Evolutionary conservation across 1,140 invertebrate genomes (phyloP).

Genomic region (Dendrolimus kikuchii): DNA sequence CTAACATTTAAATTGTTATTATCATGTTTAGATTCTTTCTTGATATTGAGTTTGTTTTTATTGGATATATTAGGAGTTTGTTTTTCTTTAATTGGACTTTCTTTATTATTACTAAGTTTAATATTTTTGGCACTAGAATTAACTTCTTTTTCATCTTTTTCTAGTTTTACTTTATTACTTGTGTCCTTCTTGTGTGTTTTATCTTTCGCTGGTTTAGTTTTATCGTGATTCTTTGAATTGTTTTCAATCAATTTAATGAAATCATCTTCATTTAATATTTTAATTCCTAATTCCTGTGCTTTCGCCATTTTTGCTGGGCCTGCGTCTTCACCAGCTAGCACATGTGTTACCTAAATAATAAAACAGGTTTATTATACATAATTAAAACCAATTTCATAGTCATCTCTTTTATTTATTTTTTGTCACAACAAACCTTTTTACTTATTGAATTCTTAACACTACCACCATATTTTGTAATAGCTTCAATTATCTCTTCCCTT

Average conservation of each 20-base stretch:
- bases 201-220: slow-evolving; percentile 10
- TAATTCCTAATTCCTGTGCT: slow-evolving; percentile 79
- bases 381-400: too few relatives aligned
- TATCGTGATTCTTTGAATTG: slow-evolving; percentile 3
- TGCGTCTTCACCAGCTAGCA: slow-evolving; percentile 88
- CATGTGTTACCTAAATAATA: slow-evolving; percentile 79
- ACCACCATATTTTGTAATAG: slow-evolving; percentile 88
- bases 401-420: too few relatives aligned
- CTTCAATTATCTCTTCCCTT: slow-evolving; percentile 81
- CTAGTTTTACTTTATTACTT: slow-evolving; percentile 9
- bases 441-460: slow-evolving; percentile 82
- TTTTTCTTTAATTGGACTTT: slow-evolving; percentile 14
- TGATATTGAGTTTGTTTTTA: slow-evolving; percentile 6
- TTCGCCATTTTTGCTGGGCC: slow-evolving; percentile 89
- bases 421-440: slow-evolving; percentile 71
- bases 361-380: background rate
- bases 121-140: too few relatives aligned
- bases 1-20: slow-evolving; percentile 6
- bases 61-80: slow-evolving; percentile 1
- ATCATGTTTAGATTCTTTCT: background rate
- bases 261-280: slow-evolving; percentile 86
- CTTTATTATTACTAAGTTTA: background rate
- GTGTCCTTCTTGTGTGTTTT: slow-evolving; percentile 6
- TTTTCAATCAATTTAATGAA: slow-evolving; percentile 82
- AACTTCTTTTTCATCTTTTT: too few relatives aligned